phyloP scores from a whole-genome alignment of 2,113 vertebrate genomes.

The Dunckerocampus dactyliophorus region DNA sequence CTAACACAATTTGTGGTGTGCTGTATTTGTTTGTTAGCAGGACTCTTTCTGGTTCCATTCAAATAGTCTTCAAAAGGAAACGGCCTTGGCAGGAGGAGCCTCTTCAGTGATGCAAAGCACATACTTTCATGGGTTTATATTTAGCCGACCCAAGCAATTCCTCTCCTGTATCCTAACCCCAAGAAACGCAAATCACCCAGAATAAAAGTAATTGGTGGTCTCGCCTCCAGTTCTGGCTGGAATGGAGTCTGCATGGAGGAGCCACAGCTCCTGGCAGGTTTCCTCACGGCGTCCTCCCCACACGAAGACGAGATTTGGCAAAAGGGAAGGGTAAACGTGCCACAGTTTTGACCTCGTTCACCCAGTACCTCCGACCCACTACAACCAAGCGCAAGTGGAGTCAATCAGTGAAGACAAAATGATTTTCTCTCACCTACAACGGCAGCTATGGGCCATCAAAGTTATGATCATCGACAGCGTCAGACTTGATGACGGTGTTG shows the following conservation, averaged over 20 bases:
- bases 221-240: constrained; percentile 53
- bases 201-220: constrained; percentile 69
- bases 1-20: no score
- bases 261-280: constrained; percentile 43
- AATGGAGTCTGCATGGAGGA: constrained; percentile 46
- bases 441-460: no score
- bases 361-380: constrained; percentile 31
- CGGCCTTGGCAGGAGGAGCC: neutral
- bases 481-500: no score
- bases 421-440: no score
- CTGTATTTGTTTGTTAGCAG: no score
- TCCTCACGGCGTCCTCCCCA: constrained; percentile 9
- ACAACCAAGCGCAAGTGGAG: constrained; percentile 20
- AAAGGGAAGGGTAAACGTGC: constrained; percentile 27
- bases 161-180: constrained; percentile 43
- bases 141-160: constrained; percentile 36
- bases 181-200: constrained; percentile 56
- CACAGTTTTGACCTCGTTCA: constrained; percentile 44
- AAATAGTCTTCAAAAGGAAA: no score
- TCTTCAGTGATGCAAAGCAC: constrained; percentile 20
- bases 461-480: no score
- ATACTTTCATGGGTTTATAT: constrained; percentile 52
- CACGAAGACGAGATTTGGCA: constrained; percentile 41
- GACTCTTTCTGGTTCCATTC: no score
- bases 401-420: neutral